Evolutionary conservation across 2,888 invertebrate genomes (phyloP).

Genomic region (Cataglyphis rosenhaueri): DNA sequence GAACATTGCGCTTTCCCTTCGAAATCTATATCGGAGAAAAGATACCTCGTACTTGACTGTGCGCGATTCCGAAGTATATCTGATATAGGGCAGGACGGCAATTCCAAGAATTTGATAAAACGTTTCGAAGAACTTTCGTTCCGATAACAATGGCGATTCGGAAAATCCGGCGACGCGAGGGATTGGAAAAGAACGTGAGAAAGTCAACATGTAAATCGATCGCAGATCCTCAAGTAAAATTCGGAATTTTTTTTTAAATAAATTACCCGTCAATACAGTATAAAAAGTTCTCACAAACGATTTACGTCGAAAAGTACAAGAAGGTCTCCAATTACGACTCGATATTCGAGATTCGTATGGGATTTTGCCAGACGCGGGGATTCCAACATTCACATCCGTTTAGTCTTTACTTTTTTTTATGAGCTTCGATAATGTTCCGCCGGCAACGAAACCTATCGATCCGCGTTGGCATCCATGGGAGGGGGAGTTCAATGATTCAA

Average conservation of each 20-base stretch:
- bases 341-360: background rate
- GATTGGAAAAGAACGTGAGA: slow-evolving; percentile 58
- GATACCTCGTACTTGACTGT: slow-evolving; percentile 23
- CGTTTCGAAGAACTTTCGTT: slow-evolving; percentile 63
- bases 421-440: slow-evolving; percentile 11
- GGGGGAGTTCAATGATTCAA: background rate
- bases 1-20: background rate
- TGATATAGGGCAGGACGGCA: background rate
- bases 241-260: slow-evolving; percentile 3
- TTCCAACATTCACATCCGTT: slow-evolving; percentile 15
- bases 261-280: background rate
- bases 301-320: background rate
- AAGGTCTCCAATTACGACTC: background rate
- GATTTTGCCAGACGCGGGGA: slow-evolving; percentile 35
- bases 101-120: slow-evolving; percentile 10
- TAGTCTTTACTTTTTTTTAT: slow-evolving; percentile 7
- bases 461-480: background rate
- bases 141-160: slow-evolving; percentile 52
- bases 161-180: slow-evolving; percentile 9
- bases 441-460: slow-evolving; percentile 20
- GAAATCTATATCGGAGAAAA: slow-evolving; percentile 10
- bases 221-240: background rate
- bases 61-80: background rate
- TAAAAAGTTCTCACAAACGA: background rate
- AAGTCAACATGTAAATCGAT: slow-evolving; percentile 58